Base-by-base conservation (phyloP, 1,140 invertebrate species). In the Aphidius gifuensis region DNA sequence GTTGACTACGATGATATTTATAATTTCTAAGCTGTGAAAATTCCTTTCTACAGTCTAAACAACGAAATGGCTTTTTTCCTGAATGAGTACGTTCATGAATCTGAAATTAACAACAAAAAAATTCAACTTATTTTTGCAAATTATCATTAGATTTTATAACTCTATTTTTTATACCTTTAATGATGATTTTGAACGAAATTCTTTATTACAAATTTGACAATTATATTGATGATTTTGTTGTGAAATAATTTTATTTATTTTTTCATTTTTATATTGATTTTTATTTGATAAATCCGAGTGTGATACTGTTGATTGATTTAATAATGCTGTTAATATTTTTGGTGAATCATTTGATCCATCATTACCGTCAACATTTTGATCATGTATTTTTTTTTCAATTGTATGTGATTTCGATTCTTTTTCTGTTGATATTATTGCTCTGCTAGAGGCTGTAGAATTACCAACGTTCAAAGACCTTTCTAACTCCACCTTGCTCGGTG, bases 1-100 rank as follows among this genome's bases (percentile, higher is more conserved):
- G 90, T 2, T 90, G 83, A 3, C 76, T 78, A 68, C 89, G 82
- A 67, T 91, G 89, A 71, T 90, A 90, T 71, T 90, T 90, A 74
- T 86, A 91, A 71, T 91, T 91, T 6, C 89, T 82, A 47, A 90
- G 74, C 73, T 91, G 89, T 3, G 88, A 90, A 74, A 93, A 93
- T 16, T 85, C 86, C 73, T 92, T 92, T 32, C 86, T 86, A 70
- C 91, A 93, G 55, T 91, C 87, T 6, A 80, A 80, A 70, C 91
- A 93, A 55, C 85, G 85, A 67, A 90, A 92, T 2, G 86, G 85
- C 64, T 89, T 89, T 46, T 88, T 75, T 6, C 75, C 73, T 0
- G 74, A 72, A 62, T 78, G 75, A 5, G 71, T 74, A 8, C 74
- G 67, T 16, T 67, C 64, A 61, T 80, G 78, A 44, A 77, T 72